These are phyloP conservation scores for Myiotriccus ornatus DNA, from an alignment of 2,797 vertebrate species.

Conservation along the genomic window DNA sequence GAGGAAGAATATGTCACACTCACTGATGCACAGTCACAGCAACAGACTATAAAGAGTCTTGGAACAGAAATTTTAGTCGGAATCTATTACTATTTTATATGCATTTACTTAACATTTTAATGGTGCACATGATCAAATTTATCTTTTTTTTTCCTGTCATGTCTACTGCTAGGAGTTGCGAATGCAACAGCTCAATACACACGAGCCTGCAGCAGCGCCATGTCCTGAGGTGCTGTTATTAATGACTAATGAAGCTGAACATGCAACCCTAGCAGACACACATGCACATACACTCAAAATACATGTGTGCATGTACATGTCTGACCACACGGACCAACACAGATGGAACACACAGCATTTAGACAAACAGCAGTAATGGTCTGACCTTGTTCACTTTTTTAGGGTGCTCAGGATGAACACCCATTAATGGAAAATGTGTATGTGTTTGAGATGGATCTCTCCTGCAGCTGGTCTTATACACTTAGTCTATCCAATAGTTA, in stretches of 20 bases:
- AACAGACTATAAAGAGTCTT: neutral
- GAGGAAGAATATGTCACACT: neutral
- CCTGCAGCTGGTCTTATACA: neutral
- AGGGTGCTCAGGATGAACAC: neutral
- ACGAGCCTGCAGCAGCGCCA: neutral
- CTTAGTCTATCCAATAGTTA: neutral
- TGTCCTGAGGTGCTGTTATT: neutral
- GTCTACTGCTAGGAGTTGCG: neutral
- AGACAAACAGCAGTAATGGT: neutral
- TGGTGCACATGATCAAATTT: neutral
- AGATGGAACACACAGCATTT: neutral
- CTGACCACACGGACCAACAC: neutral
- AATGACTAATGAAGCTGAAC: neutral
- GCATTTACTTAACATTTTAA: neutral
- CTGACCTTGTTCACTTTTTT: neutral
- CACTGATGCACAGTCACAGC: neutral
- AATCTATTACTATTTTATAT: neutral
- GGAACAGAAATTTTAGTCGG: neutral
- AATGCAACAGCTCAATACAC: neutral
- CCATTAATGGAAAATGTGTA: neutral
- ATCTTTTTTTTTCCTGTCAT: neutral
- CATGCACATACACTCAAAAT: neutral
- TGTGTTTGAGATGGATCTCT: neutral
- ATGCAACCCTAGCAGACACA: neutral
- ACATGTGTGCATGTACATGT: fast-evolving